A percentile compares a stretch with the other conserved stretches of the same genome.
These are phyloP conservation scores for Lamprotornis superbus DNA, from an alignment of 2,113 vertebrate species.

Conservation along the genomic window DNA sequence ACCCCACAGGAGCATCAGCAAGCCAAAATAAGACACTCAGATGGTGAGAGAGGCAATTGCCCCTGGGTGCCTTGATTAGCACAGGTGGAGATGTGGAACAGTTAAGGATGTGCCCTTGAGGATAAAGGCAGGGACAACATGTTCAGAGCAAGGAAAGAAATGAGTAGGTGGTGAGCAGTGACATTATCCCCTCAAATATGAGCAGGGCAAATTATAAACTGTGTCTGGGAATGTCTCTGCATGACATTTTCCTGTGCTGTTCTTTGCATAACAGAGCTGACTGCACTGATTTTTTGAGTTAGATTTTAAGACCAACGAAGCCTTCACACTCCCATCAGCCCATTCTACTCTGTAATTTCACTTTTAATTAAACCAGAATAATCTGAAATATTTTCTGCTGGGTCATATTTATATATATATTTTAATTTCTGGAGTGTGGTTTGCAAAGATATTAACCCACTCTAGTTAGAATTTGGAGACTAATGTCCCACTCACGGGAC, in stretches of 20 bases:
- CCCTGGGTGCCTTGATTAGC: rapidly evolving
- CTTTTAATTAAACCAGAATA: background rate
- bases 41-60: rapidly evolving
- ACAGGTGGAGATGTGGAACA: background rate
- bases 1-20: background rate
- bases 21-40: background rate
- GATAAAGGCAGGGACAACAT: background rate
- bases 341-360: background rate
- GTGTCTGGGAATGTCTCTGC: background rate
- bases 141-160: background rate
- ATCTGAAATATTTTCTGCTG: background rate
- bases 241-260: background rate
- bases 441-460: background rate
- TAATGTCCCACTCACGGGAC: background rate
- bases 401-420: background rate
- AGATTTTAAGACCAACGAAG: background rate
- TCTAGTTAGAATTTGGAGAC: background rate
- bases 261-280: background rate
- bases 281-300: background rate
- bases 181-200: background rate
- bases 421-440: background rate
- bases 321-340: background rate
- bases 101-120: background rate
- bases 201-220: background rate
- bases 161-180: background rate